Conservation (phyloP, 2,797 vertebrate species). For the Rhynchotus rufescens region DNA sequence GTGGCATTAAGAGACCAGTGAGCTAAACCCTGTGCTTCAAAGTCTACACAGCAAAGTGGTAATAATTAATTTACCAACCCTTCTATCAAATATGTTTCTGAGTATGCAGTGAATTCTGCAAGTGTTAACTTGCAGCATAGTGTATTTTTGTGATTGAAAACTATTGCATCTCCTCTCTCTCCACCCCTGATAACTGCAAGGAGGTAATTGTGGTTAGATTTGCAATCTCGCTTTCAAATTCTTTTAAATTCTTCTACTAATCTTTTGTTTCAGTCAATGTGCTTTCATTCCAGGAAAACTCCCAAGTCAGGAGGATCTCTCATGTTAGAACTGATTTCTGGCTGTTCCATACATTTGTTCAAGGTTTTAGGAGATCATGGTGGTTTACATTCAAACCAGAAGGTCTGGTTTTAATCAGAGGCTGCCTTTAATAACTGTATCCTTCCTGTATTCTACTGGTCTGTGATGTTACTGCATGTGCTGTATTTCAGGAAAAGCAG, state of each 20-base stretch:
- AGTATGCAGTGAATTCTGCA: rapidly evolving
- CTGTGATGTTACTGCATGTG: slow-evolving; percentile 23
- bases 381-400: neutral
- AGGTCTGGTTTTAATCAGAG: neutral
- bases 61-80: neutral
- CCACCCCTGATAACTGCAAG: neutral
- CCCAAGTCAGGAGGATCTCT: neutral
- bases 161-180: neutral
- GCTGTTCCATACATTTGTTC: neutral
- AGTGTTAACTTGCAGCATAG: neutral
- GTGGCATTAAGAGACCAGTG: neutral
- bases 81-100: neutral
- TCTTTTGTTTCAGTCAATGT: neutral
- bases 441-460: neutral
- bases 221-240: neutral
- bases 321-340: neutral
- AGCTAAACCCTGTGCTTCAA: neutral
- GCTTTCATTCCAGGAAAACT: neutral
- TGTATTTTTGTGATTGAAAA: neutral
- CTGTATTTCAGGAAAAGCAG: slow-evolving; percentile 92
- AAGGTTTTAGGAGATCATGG: neutral
- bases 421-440: neutral
- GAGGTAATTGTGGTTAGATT: neutral
- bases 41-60: neutral
- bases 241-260: neutral